Evolutionary conservation across 2,113 vertebrate genomes (phyloP).

Genomic region (Eretmodus cyanostictus): DNA sequence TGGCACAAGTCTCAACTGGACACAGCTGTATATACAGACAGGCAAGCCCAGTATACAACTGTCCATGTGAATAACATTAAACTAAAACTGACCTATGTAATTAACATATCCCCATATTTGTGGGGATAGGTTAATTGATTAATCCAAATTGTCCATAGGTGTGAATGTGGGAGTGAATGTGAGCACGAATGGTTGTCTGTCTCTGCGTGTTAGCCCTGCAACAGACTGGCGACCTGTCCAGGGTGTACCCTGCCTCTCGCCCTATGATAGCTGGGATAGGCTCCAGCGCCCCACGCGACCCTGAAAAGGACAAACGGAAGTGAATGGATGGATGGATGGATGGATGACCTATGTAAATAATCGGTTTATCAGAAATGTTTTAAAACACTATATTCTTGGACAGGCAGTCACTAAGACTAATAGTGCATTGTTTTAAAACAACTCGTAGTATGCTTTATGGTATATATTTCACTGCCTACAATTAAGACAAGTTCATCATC

Average conservation of each 20-base stretch:
- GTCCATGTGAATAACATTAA: neutral
- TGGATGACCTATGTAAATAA: neutral
- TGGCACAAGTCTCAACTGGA: neutral
- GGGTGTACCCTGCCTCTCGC: neutral
- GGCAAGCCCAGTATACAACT: neutral
- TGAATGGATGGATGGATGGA: neutral
- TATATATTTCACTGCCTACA: slow-evolving; percentile 1
- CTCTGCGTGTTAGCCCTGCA: neutral
- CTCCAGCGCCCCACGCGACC: neutral
- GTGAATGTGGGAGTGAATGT: neutral
- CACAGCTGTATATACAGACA: neutral
- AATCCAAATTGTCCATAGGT: neutral
- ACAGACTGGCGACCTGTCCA: neutral
- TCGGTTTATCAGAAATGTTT: neutral
- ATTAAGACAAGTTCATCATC: neutral
- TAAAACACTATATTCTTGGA: neutral
- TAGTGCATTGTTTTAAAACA: neutral
- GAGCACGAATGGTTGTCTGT: neutral
- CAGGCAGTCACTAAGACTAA: neutral
- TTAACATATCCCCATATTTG: neutral
- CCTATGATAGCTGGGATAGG: neutral
- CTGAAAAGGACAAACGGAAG: neutral
- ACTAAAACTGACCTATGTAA: neutral
- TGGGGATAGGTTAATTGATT: neutral
- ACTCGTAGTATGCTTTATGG: neutral